Evolutionary conservation across 2,888 invertebrate genomes (phyloP), one percentile per base, ranked within the genome.

Genomic region (Scaptomyza reducta): DNA sequence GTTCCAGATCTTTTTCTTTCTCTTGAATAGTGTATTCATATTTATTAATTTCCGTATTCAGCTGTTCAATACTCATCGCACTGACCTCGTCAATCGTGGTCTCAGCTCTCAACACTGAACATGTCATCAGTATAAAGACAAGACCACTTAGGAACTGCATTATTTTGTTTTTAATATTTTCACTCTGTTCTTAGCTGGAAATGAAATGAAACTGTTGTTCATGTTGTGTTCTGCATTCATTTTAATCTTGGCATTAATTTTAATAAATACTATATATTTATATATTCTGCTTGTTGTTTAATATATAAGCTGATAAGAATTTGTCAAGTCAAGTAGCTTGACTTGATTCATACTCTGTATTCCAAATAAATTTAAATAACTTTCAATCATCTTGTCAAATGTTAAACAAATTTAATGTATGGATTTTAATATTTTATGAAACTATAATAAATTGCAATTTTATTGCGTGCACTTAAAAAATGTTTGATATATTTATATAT

Each of bases 371-470:
- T 38, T 38, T 38, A 14, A 14, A 38, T 14, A 14, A 16, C 14
- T 14, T 38, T 38, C 14, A 14, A 14, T 40, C 16, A 40, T 14
- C 14, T 38, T 38, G 38, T 14, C 38, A 38, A 46, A 53, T 29
- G n/a, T n/a, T n/a, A n/a, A n/a, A n/a, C 3, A 22, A 22, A 22
- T 22, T 22, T 22, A 22, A 22, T 22, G 3, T 22, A 22, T 5
- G 5, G 5, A 22, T 4, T 22, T 22, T 22, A 3, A 22, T 22
- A 22, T 22, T 22, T 22, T 22, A 22, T 22, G 22, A 4, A 22
- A 22, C 22, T 1, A 42, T 57, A 57, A 63, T 69, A 69, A 69
- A 53, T 31, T 49, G 63, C 69, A 44, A 57, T 13, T 63, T 63
- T 70, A 63, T 69, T 44, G 47, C 51, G n/a, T 56, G 14, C 18